Evolutionary conservation across 37 sponge, comb jelly and placozoan genomes (phyloP).

Genomic region (Halichondria panicea): DNA sequence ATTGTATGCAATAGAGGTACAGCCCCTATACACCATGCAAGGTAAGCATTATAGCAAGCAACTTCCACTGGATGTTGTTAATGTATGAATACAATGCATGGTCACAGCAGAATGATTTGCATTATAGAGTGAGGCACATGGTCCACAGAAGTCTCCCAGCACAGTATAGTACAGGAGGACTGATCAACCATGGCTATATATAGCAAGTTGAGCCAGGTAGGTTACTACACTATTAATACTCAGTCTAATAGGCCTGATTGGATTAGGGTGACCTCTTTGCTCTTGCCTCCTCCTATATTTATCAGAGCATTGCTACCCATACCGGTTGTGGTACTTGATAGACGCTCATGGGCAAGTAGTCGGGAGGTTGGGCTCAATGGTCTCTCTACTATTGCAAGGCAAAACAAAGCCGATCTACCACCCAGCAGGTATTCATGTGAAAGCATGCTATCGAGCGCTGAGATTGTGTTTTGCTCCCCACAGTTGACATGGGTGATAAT

Average conservation of each 20-base stretch:
- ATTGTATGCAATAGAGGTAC: no score
- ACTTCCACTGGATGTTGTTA: no score
- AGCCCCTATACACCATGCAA: no score
- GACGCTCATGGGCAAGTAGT: slow-evolving; percentile 77
- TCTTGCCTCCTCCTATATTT: background rate
- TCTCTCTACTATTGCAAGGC: slow-evolving; percentile 77
- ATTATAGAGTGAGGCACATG: no score
- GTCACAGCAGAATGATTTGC: no score
- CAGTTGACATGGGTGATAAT: slow-evolving; percentile 86
- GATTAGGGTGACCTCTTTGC: background rate
- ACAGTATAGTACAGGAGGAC: background rate
- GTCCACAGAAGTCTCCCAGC: no score
- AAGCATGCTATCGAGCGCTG: background rate
- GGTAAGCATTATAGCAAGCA: no score
- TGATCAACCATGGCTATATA: slow-evolving; percentile 37
- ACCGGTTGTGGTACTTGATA: slow-evolving; percentile 85
- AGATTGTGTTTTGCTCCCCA: no score
- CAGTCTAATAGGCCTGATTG: background rate
- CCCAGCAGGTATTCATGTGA: slow-evolving; percentile 76
- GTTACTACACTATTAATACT: background rate
- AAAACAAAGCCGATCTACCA: slow-evolving; percentile 93
- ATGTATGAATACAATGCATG: no score
- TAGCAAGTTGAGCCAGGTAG: slow-evolving; percentile 55
- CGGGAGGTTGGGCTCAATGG: slow-evolving; percentile 73
- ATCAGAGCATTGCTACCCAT: slow-evolving; percentile 75